Conservation (phyloP, 2,797 vertebrate genomes). For the Thamnophis elegans region DNA sequence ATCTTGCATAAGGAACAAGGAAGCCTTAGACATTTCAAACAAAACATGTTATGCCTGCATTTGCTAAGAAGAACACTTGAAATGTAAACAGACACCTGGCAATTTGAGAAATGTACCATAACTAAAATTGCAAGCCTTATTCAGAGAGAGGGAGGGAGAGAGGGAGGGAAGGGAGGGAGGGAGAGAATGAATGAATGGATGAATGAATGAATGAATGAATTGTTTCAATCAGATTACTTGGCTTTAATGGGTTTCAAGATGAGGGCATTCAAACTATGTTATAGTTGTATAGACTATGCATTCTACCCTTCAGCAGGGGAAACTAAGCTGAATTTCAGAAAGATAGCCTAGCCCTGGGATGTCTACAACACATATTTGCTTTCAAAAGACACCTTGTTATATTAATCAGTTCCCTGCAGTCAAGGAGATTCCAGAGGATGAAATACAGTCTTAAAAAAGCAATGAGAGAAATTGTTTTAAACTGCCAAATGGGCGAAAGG, state of each 20-base stretch:
- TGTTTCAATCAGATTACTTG: not conserved
- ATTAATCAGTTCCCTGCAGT: constrained; percentile 16
- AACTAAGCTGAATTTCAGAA: not conserved
- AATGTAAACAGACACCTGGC: constrained; percentile 14
- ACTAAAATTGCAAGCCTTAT: not conserved
- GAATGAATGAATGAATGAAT: too few species aligned
- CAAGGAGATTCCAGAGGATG: constrained; percentile 19
- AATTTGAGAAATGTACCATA: not conserved
- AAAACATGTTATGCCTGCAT: constrained; percentile 34
- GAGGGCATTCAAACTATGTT: not conserved
- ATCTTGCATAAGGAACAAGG: not conserved
- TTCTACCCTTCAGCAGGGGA: not conserved
- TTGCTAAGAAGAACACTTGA: not conserved
- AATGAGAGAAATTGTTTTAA: not conserved
- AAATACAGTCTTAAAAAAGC: not conserved
- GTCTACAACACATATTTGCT: not conserved
- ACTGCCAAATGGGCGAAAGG: constrained; percentile 26
- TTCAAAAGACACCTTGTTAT: constrained; percentile 5
- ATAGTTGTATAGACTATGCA: not conserved
- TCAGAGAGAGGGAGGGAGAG: too few species aligned
- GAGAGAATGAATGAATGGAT: too few species aligned
- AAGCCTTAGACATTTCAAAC: constrained; percentile 27
- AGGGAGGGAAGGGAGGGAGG: too few species aligned
- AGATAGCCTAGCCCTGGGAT: not conserved
- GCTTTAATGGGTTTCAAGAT: not conserved